Evolutionary conservation across 2,113 vertebrate genomes (phyloP), one percentile per base, ranked within the genome.

Genomic region (Castor canadensis): DNA sequence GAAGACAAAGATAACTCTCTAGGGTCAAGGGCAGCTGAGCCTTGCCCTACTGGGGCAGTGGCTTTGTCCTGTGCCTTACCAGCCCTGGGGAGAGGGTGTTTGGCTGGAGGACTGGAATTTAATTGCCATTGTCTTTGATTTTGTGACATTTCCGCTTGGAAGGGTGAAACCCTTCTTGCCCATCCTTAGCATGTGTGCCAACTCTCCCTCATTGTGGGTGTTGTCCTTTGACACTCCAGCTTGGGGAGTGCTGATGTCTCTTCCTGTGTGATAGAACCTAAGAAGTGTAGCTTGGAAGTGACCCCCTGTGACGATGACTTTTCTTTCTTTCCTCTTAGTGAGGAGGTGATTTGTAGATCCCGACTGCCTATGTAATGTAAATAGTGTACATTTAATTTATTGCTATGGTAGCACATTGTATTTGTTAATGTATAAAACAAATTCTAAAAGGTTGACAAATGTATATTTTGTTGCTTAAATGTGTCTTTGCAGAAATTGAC

Each of bases 301-400:
- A 89, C 43, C 69, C 71, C 49, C 49, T 19, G 79, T 97, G 92
- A 87, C n/a, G 72, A 66, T 77, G 75, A 93, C 35, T 71, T 88
- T 64, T 54, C 75, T 49, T 62, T 98, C 96, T 98, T 98, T 97
- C 97, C 95, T 98, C 96, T 97, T 98, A 94, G 89, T 79, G 94
- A 98, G 96, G 40, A 97, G 98, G 98, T 98, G 98, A 98, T 97
- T 93, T 91, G 97, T 98, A 97, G 97, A 98, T 96, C 95, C 97
- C 49, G 95, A 98, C 98, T 98, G 98, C 98, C 97, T 98, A 97
- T 97, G 98, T 98, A 80, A 96, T 99, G 98, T 99, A 99, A 98
- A 99, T 99, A 99, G 84, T 99, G 98, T 99, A 99, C 90, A 99
- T 98, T 98, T 99, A 99, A 99, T 99, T 99, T 99, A 99, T 99